A percentile compares a stretch with the other conserved stretches of the same genome.
phyloP scores from a whole-genome alignment of 1,140 invertebrate species.

The Drosophila eugracilis region DNA sequence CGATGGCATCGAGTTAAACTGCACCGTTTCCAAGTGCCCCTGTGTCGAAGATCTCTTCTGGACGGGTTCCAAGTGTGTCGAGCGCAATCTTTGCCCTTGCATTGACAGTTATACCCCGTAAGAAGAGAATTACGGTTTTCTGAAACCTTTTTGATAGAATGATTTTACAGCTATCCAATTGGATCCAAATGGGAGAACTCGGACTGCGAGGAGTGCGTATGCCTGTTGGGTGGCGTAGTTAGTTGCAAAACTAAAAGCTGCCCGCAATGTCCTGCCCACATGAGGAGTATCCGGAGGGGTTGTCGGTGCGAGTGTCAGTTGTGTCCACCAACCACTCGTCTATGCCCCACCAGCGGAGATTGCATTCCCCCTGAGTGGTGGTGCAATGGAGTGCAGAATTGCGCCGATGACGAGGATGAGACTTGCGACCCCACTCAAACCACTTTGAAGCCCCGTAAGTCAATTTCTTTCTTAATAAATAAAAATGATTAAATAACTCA shows the following conservation, averaged over 20 bases:
- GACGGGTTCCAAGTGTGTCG: conserved; percentile 90
- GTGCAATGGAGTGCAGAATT: conserved; percentile 94
- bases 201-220: conserved; percentile 91
- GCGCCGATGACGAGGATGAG: conserved; percentile 91
- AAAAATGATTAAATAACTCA: conserved; percentile 46
- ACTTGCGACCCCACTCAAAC: too few species aligned
- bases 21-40: conserved; percentile 85
- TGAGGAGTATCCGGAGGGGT: conserved; percentile 84
- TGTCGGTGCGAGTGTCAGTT: conserved; percentile 91
- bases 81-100: conserved; percentile 90
- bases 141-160: too few species aligned
- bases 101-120: conserved; percentile 89
- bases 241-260: conserved; percentile 89
- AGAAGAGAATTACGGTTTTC: too few species aligned
- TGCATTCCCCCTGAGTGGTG: conserved; percentile 90
- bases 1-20: conserved; percentile 35
- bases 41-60: conserved; percentile 87
- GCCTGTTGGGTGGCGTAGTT: conserved; percentile 89
- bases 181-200: conserved; percentile 89
- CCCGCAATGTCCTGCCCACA: conserved; percentile 86
- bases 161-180: conserved; percentile 90
- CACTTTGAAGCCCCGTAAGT: conserved; percentile 53
- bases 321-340: conserved; percentile 87
- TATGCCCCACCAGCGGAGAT: conserved; percentile 91
- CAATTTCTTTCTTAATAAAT: conserved; percentile 62